phyloP scores from a whole-genome alignment of 2,888 invertebrate species.

The Cetonia aurata region DNA sequence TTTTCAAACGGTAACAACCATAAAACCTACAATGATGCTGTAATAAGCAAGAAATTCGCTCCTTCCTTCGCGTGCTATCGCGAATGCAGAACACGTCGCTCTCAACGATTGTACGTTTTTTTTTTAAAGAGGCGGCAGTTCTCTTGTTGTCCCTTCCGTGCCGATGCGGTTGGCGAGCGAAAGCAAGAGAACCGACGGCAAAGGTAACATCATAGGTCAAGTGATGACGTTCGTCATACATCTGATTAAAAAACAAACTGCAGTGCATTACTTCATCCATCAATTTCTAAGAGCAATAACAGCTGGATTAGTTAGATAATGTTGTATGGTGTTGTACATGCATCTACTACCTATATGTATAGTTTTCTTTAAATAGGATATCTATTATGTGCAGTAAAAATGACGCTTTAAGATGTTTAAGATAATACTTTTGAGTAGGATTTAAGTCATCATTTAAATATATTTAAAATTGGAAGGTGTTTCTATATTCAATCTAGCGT shows the following conservation, averaged over 20 bases:
- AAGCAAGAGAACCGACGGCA: slow-evolving; percentile 25
- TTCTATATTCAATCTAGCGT: too few species aligned
- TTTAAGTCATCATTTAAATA: too few species aligned
- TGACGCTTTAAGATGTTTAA: too few species aligned
- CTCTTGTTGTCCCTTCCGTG: slow-evolving; percentile 18
- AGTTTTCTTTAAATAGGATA: too few species aligned
- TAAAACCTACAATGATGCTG: slow-evolving; percentile 24
- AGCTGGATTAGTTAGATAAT: neutral
- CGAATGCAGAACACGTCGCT: slow-evolving; percentile 26
- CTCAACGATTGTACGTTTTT: slow-evolving; percentile 34
- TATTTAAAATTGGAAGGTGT: too few species aligned
- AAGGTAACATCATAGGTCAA: slow-evolving; percentile 32
- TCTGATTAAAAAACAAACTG: slow-evolving; percentile 25
- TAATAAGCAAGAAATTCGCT: slow-evolving; percentile 39
- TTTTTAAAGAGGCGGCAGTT: slow-evolving; percentile 19
- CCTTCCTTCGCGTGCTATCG: slow-evolving; percentile 29
- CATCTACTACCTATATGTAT: too few species aligned
- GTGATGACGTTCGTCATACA: slow-evolving; percentile 31
- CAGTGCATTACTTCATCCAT: slow-evolving; percentile 48
- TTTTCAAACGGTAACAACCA: slow-evolving; percentile 30
- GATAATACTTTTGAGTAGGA: too few species aligned
- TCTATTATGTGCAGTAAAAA: too few species aligned
- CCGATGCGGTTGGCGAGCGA: slow-evolving; percentile 11
- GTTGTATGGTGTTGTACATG: too few species aligned
- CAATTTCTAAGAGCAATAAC: slow-evolving; percentile 48